Conservation (phyloP, 37 sponge, comb jelly and placozoan genomes). For the Chondrosia reniformis region DNA sequence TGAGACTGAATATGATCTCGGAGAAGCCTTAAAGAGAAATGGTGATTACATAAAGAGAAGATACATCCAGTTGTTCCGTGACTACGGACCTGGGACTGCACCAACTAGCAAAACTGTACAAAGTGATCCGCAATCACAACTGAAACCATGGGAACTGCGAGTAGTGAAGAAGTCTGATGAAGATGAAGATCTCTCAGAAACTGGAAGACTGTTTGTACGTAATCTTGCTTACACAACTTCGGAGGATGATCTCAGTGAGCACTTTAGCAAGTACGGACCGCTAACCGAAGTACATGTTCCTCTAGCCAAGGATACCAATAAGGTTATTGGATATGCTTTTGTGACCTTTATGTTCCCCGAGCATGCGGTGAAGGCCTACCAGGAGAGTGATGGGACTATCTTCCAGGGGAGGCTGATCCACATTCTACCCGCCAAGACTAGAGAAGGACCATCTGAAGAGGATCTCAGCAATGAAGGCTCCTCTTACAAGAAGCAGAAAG, state of each 20-base stretch:
- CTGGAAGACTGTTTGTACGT: slow-evolving; percentile 89
- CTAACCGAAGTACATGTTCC: slow-evolving; percentile 71
- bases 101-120: neutral
- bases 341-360: slow-evolving; percentile 94
- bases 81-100: slow-evolving; percentile 33
- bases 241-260: slow-evolving; percentile 73
- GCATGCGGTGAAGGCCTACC: slow-evolving; percentile 79
- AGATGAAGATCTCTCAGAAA: slow-evolving; percentile 56
- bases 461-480: neutral
- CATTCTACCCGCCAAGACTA: slow-evolving; percentile 74
- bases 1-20: slow-evolving; percentile 59
- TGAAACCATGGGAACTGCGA: slow-evolving; percentile 68
- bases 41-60: slow-evolving; percentile 79
- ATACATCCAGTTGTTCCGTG: slow-evolving; percentile 85
- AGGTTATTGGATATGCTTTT: slow-evolving; percentile 80
- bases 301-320: slow-evolving; percentile 67
- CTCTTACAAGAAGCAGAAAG: slow-evolving; percentile 78
- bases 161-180: neutral
- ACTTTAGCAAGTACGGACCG: slow-evolving; percentile 81
- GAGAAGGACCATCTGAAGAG: neutral
- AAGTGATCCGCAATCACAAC: slow-evolving; percentile 6
- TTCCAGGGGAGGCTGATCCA: slow-evolving; percentile 89
- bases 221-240: slow-evolving; percentile 82
- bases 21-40: slow-evolving; percentile 69
- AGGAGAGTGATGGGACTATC: slow-evolving; percentile 76